Evolutionary conservation across 2,113 vertebrate species (phyloP), one percentile per base, ranked within the genome.

Genomic region (Gavia stellata): DNA sequence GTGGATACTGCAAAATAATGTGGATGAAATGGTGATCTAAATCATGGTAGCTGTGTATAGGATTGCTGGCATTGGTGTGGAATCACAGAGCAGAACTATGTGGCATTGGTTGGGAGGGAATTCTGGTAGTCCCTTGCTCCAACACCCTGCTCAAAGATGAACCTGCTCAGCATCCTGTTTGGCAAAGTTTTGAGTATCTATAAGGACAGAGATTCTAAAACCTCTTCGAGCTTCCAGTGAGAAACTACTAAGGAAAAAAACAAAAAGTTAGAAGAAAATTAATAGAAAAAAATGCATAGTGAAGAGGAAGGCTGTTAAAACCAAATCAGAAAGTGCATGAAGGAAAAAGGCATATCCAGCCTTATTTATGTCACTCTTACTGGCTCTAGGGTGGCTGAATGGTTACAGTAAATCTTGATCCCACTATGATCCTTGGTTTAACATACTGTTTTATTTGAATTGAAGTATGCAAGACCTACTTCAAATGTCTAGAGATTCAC

Each of bases 71-170:
- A 36, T 5, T 28, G 24, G 3, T 25, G 14, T 47, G 10, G 34
- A 85, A 17, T 1, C 6, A 16, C 21, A 61, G 36, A 88, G 21
- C 26, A 61, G 10, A 67, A 49, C 9, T 17, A 3, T 6, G 5
- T 26, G 28, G 5, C n/a, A 33, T 34, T 1, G 1, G 2, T 7
- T 36, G 4, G 12, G 34, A 49, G 23, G 10, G 25, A 47, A 4
- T 3, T 50, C 26, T 56, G 9, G 7, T 2, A 50, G 23, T 29
- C 7, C 6, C 10, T 75, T 89, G 5, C 4, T 55, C 17, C 19
- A 42, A 5, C 3, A 0, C 3, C 8, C 19, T 20, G 5, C 10
- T 81, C 40, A 90, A 70, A 84, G 18, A 1, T 5, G 9, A 67
- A 18, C 4, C 7, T 84, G 40, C 19, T 73, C 31, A 78, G 9